Evolutionary conservation across 2,113 vertebrate genomes (phyloP).

Genomic region (Cebus imitator): DNA sequence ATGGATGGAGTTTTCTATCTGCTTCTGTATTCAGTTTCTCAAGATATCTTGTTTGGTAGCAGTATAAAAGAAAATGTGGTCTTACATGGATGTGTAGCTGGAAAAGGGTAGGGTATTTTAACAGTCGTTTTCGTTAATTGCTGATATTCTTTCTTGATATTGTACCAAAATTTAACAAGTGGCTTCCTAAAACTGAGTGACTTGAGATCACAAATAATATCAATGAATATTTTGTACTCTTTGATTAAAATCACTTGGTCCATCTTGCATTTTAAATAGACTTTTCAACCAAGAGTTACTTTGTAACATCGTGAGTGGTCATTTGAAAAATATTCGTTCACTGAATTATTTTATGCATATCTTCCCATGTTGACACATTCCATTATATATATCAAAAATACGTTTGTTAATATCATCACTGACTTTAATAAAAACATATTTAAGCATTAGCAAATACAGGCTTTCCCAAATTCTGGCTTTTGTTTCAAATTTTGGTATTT

Average conservation of each 20-base stretch:
- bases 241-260: background rate
- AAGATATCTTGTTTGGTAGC: background rate
- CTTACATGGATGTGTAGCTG: background rate
- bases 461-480: conserved; percentile 20
- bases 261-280: background rate
- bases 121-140: background rate
- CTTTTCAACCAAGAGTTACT: background rate
- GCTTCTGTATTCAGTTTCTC: background rate
- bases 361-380: background rate
- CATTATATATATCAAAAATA: background rate
- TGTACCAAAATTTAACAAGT: background rate
- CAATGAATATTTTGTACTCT: background rate
- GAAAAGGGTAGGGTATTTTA: background rate
- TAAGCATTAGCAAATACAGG: background rate
- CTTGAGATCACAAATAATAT: background rate
- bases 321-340: background rate
- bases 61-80: background rate
- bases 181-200: background rate
- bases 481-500: conserved; percentile 10
- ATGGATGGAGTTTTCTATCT: background rate
- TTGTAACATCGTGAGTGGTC: background rate
- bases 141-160: background rate
- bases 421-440: background rate
- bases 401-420: background rate
- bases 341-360: background rate